These are phyloP conservation scores for Pandion haliaetus DNA, from an alignment of 2,113 vertebrate genomes.

Conservation along the genomic window DNA sequence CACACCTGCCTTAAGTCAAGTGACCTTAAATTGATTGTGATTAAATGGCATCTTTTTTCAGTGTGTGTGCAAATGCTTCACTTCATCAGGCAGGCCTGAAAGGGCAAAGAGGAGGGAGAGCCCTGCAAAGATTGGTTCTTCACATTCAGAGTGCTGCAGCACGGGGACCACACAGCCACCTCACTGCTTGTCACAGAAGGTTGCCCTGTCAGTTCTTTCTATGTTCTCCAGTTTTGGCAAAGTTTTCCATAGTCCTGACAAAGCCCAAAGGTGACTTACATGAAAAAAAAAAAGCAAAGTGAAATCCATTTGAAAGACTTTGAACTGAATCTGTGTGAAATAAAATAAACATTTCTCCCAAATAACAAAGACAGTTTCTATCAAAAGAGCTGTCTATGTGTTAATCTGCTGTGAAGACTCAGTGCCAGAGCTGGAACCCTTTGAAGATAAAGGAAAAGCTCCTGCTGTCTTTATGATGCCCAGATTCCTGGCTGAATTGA, in stretches of 20 bases:
- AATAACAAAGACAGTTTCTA: background rate
- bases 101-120: background rate
- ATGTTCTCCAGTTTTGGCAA: background rate
- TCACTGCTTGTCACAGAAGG: background rate
- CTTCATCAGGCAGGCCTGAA: background rate
- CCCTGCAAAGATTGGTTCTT: background rate
- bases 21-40: background rate
- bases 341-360: background rate
- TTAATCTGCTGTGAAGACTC: background rate
- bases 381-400: background rate
- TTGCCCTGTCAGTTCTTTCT: background rate
- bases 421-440: background rate
- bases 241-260: background rate
- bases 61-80: background rate
- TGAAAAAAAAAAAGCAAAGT: background rate
- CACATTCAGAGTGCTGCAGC: background rate
- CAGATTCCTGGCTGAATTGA: background rate
- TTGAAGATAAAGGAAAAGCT: conserved; percentile 15
- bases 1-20: background rate
- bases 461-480: background rate
- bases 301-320: background rate
- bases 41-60: background rate
- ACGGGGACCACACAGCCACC: background rate
- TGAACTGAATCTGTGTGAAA: background rate
- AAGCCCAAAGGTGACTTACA: background rate